Conservation (phyloP, 1,140 invertebrate species). For the Laupala kohalensis region DNA sequence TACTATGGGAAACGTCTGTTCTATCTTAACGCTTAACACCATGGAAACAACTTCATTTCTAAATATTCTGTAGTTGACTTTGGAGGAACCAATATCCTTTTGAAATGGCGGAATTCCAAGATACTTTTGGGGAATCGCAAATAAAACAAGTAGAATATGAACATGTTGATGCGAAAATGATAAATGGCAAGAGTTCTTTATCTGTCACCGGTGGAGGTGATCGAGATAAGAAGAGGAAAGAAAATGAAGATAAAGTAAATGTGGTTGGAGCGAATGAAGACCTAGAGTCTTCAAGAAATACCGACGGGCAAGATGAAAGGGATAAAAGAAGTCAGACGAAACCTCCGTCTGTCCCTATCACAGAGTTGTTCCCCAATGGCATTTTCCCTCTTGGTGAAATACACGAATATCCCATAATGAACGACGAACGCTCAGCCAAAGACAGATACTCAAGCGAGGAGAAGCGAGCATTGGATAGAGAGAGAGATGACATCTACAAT, state of each 20-base stretch:
- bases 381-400: slow-evolving; percentile 69
- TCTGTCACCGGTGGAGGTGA: slow-evolving; percentile 29
- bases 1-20: no score
- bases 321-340: slow-evolving; percentile 50
- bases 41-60: no score
- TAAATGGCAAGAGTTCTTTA: slow-evolving; percentile 30
- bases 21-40: no score
- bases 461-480: slow-evolving; percentile 65
- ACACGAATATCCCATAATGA: slow-evolving; percentile 56
- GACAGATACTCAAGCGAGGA: slow-evolving; percentile 84
- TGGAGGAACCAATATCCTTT: no score
- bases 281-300: slow-evolving; percentile 33
- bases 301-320: slow-evolving; percentile 39
- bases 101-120: no score
- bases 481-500: slow-evolving; percentile 83
- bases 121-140: no score
- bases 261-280: slow-evolving; percentile 20
- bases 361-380: slow-evolving; percentile 71
- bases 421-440: slow-evolving; percentile 71
- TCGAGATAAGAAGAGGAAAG: slow-evolving; percentile 7
- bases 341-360: slow-evolving; percentile 76
- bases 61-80: no score
- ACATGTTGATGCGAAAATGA: no score
- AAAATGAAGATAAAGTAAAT: slow-evolving; percentile 9
- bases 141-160: no score